These are phyloP conservation scores for Yponomeuta sedellus DNA, from an alignment of 2,888 invertebrate species.

Conservation along the genomic window DNA sequence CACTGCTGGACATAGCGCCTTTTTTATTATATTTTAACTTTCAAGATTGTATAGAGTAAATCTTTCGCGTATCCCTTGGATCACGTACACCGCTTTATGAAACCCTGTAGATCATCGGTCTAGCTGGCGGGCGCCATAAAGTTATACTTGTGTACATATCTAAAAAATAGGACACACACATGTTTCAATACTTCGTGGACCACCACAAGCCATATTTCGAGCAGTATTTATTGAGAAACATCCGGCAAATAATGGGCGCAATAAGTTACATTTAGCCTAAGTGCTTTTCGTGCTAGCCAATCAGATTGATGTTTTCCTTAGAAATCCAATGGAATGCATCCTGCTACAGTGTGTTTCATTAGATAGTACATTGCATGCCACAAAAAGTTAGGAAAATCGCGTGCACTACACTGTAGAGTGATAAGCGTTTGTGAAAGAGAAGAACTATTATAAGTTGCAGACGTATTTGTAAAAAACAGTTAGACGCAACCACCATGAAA, in stretches of 20 bases:
- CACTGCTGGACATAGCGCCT: too few relatives aligned
- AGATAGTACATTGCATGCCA: neutral
- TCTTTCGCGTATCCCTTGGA: too few relatives aligned
- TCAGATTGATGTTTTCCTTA: neutral
- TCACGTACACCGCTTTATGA: too few relatives aligned
- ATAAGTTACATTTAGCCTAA: neutral
- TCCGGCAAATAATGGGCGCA: neutral
- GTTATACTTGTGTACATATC: too few relatives aligned
- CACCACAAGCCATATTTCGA: neutral
- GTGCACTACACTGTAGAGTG: neutral
- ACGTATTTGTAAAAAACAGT: constrained; percentile 18
- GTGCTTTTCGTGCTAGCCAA: neutral
- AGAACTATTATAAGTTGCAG: constrained; percentile 12
- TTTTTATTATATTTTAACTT: too few relatives aligned
- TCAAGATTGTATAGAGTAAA: too few relatives aligned
- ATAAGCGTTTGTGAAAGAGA: neutral
- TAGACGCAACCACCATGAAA: constrained; percentile 53
- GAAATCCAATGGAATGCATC: neutral
- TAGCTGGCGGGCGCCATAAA: too few relatives aligned
- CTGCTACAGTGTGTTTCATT: neutral
- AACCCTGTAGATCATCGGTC: too few relatives aligned
- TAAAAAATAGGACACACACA: too few relatives aligned
- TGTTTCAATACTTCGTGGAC: neutral
- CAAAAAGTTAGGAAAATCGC: neutral
- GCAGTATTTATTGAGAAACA: neutral